Percentiles rank a stretch among this genome's conserved stretches.
Evolutionary conservation across 2,888 invertebrate species (phyloP).

Genomic region (Deroplatys truncata): DNA sequence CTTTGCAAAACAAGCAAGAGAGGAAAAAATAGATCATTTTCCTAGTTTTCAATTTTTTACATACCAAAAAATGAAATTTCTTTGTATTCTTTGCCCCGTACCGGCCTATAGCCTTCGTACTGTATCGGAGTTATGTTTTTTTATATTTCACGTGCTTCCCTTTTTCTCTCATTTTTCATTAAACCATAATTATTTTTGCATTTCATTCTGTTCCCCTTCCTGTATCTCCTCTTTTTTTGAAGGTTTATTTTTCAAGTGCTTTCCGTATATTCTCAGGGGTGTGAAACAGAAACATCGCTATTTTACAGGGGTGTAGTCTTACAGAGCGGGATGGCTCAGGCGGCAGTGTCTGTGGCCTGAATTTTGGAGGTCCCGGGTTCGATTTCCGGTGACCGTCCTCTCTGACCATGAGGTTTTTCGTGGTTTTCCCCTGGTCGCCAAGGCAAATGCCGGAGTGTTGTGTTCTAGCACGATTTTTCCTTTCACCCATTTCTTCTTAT

Average conservation of each 20-base stretch:
- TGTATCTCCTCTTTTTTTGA: neutral
- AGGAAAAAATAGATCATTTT: neutral
- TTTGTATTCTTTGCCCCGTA: conserved; percentile 1
- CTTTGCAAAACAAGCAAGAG: neutral
- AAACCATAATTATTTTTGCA: conserved; percentile 2
- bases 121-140: neutral
- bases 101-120: neutral
- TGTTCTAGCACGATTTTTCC: no score
- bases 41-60: conserved; percentile 1
- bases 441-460: no score
- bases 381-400: no score
- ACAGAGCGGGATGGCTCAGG: no score
- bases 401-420: no score
- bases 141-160: neutral
- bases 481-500: no score
- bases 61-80: neutral
- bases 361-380: no score
- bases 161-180: neutral
- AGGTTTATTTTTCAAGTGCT: neutral
- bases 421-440: no score
- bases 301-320: neutral
- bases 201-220: neutral
- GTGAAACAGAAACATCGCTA: neutral
- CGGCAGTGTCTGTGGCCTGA: no score
- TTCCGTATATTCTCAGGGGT: neutral